Conservation (phyloP, 2,888 invertebrate species). For the Meiosimyza decipiens region DNA sequence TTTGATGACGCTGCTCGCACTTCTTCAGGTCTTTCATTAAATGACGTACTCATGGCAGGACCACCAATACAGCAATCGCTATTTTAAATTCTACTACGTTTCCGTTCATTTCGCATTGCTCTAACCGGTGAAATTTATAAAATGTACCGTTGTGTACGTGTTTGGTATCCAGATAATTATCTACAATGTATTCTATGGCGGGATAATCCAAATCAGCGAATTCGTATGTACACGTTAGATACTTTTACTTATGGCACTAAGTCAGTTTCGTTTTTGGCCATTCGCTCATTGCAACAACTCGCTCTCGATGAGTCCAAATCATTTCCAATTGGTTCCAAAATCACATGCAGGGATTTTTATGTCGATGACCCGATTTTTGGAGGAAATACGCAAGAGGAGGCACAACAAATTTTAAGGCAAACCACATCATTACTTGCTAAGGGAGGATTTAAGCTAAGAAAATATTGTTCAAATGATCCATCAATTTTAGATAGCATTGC, state of each 20-base stretch:
- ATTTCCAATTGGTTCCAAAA: constrained; percentile 25
- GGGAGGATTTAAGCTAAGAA: constrained; percentile 20
- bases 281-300: constrained; percentile 28
- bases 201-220: too few species aligned
- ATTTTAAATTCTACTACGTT: constrained; percentile 10
- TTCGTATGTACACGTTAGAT: too few species aligned
- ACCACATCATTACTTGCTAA: neutral
- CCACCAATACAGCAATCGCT: constrained; percentile 11
- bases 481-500: constrained; percentile 7
- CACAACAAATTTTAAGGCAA: constrained; percentile 4
- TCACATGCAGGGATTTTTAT: constrained; percentile 28
- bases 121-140: neutral
- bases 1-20: too few species aligned
- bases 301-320: constrained; percentile 14
- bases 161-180: constrained; percentile 15
- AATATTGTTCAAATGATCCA: constrained; percentile 29
- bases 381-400: constrained; percentile 27
- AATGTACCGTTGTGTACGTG: constrained; percentile 20
- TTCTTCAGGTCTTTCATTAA: constrained; percentile 11
- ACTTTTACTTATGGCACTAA: neutral
- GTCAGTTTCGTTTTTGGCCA: constrained; percentile 16
- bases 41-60: constrained; percentile 11
- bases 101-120: constrained; percentile 13
- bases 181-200: too few species aligned
- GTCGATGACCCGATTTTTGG: constrained; percentile 35